phyloP scores from a whole-genome alignment of 2,113 vertebrate species.

The Callorhinus ursinus region DNA sequence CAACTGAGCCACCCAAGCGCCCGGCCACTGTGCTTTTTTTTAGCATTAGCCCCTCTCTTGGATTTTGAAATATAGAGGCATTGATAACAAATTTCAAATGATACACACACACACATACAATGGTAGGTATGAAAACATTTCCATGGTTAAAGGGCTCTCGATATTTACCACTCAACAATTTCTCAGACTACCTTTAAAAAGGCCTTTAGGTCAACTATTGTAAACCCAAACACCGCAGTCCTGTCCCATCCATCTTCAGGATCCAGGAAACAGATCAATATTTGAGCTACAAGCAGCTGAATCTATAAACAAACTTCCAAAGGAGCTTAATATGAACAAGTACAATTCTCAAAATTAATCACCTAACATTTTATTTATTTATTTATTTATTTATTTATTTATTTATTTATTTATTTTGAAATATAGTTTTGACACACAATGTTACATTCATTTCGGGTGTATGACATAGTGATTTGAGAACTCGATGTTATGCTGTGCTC shows the following conservation, averaged over 20 bases:
- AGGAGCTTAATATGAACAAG: background rate
- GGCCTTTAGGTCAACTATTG: slow-evolving; percentile 33
- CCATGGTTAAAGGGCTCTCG: background rate
- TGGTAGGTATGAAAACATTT: background rate
- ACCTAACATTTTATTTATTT: slow-evolving; percentile 5
- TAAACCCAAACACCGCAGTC: background rate
- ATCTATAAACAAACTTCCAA: slow-evolving; percentile 54
- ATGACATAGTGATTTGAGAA: background rate
- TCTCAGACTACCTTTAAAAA: slow-evolving; percentile 6
- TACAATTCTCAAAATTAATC: slow-evolving; percentile 55
- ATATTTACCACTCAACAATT: slow-evolving; percentile 8
- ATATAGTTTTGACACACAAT: background rate
- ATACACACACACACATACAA: background rate
- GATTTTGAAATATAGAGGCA: background rate
- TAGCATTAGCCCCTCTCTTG: background rate
- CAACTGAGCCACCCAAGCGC: no score
- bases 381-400: background rate
- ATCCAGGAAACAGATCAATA: slow-evolving; percentile 46
- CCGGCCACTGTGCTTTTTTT: no score
- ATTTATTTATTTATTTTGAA: background rate
- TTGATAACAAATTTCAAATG: slow-evolving; percentile 30
- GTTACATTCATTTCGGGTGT: background rate
- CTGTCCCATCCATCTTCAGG: slow-evolving; percentile 39
- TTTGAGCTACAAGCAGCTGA: slow-evolving; percentile 24
- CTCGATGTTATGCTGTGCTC: background rate